phyloP scores from a whole-genome alignment of 2,113 vertebrate species.

The Heptranchias perlo region DNA sequence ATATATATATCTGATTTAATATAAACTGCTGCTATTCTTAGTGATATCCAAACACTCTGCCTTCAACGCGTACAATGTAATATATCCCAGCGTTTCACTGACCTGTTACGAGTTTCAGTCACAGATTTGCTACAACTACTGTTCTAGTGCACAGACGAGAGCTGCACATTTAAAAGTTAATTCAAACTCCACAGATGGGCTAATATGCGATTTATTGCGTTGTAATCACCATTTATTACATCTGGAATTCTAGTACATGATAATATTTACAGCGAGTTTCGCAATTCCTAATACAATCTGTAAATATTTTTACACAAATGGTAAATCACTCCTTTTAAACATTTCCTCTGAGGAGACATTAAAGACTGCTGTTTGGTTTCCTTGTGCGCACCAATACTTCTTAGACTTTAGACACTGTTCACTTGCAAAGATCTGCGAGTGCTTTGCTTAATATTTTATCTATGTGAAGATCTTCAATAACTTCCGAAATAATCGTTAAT shows the following conservation, averaged over 20 bases:
- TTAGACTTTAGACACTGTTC: not conserved
- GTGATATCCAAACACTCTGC: not conserved
- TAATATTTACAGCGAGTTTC: not conserved
- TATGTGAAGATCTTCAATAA: not conserved
- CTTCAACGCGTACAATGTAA: not conserved
- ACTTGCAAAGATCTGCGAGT: not conserved
- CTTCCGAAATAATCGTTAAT: not conserved
- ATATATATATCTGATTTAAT: not conserved
- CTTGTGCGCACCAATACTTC: not conserved
- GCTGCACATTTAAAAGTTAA: not conserved
- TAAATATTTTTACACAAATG: not conserved
- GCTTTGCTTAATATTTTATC: not conserved
- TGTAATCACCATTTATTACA: not conserved
- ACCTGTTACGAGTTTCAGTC: not conserved
- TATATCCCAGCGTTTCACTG: not conserved
- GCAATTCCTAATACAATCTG: no score
- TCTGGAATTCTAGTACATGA: not conserved
- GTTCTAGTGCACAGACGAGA: not conserved
- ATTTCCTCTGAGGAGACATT: not conserved
- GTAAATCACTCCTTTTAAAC: not conserved
- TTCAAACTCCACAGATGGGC: not conserved
- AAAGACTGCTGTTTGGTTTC: not conserved
- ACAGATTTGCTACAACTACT: not conserved
- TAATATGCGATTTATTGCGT: not conserved
- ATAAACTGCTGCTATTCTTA: not conserved